These are phyloP conservation scores for Cebus imitator DNA, from an alignment of 2,113 vertebrate genomes.

Conservation along the genomic window DNA sequence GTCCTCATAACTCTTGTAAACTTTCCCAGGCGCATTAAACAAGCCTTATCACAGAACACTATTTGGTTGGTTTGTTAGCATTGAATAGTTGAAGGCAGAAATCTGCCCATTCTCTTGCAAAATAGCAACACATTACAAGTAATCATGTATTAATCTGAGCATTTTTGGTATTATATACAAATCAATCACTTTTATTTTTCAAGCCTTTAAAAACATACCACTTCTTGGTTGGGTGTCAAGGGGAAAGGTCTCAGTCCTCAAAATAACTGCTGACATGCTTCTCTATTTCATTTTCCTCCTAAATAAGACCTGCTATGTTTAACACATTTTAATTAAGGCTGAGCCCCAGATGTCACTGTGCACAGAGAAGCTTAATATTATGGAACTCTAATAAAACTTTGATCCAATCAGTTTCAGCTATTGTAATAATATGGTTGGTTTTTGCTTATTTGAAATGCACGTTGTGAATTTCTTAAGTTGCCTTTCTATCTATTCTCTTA, in stretches of 20 bases:
- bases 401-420: neutral
- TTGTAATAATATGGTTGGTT: neutral
- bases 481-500: neutral
- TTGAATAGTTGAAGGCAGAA: neutral
- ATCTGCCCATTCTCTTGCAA: neutral
- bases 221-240: neutral
- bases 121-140: neutral
- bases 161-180: neutral
- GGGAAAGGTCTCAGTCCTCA: neutral
- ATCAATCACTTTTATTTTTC: neutral
- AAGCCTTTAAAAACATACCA: neutral
- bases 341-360: neutral
- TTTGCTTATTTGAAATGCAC: neutral
- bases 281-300: neutral
- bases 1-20: neutral
- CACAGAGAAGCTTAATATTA: conserved; percentile 15
- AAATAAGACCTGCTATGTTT: conserved; percentile 23
- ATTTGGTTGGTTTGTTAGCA: neutral
- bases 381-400: neutral
- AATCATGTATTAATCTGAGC: neutral
- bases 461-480: neutral
- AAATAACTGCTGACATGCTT: neutral
- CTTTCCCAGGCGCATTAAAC: neutral
- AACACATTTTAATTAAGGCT: conserved; percentile 53
- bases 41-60: neutral